Conservation (phyloP, 1,140 invertebrate genomes). For the Harpegnathos saltator region DNA sequence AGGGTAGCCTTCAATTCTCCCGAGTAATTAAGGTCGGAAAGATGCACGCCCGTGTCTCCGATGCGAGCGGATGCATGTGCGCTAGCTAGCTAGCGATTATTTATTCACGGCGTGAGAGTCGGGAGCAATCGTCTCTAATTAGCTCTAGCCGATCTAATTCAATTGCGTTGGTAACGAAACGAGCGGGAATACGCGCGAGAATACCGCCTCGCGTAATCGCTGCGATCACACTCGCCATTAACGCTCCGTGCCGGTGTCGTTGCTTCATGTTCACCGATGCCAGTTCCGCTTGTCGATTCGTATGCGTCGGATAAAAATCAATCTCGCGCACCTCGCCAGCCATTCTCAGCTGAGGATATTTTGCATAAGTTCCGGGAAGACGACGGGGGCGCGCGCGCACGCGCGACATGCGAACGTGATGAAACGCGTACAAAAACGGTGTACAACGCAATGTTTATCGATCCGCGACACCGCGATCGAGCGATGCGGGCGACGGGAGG, state of each 20-base stretch:
- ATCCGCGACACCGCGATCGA: conserved; percentile 21
- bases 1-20: conserved; percentile 35
- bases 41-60: conserved; percentile 40
- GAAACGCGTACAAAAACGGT: neutral
- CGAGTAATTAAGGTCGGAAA: conserved; percentile 28
- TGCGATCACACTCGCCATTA: neutral
- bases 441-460: conserved; percentile 10
- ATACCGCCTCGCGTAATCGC: neutral
- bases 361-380: neutral
- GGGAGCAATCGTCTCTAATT: neutral
- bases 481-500: neutral
- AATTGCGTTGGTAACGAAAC: neutral
- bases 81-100: neutral
- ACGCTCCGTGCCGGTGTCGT: no score
- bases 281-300: no score
- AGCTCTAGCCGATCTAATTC: neutral
- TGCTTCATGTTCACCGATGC: neutral
- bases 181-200: neutral
- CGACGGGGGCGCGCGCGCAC: no score
- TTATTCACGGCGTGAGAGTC: conserved; percentile 20
- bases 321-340: no score
- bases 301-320: no score
- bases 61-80: conserved; percentile 12
- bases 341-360: no score
- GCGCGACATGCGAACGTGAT: conserved; percentile 12